Percentiles rank a stretch among this genome's conserved stretches.
phyloP scores from a whole-genome alignment of 2,113 vertebrate genomes.

The Cyphomyrus plagiostoma region DNA sequence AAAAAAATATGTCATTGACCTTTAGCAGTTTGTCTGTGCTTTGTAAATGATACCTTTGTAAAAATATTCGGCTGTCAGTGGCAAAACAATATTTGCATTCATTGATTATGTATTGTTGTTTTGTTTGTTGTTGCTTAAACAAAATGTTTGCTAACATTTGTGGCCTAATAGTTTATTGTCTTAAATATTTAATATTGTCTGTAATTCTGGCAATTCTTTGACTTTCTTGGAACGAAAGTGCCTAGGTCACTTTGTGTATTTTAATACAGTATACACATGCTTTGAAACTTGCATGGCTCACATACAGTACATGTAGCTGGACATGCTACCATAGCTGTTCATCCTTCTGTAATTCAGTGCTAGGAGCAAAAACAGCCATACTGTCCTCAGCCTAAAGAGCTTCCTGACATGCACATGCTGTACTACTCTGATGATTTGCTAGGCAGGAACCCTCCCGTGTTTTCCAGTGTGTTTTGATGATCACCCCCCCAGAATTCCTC shows the following conservation, averaged over 20 bases:
- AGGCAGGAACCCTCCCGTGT: neutral
- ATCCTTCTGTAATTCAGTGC: neutral
- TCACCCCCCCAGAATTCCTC: constrained; percentile 23
- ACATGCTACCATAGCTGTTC: neutral
- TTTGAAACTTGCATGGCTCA: neutral
- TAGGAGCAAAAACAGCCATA: neutral
- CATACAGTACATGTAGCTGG: neutral
- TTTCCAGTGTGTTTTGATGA: constrained; percentile 8
- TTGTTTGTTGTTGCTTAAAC: neutral
- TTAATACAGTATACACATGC: neutral
- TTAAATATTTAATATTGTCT: neutral
- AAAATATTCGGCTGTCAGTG: neutral
- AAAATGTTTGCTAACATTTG: neutral
- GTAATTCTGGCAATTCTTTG: neutral
- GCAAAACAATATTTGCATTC: neutral
- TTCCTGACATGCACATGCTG: neutral
- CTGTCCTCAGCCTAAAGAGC: neutral
- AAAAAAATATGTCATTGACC: neutral
- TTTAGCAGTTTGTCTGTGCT: neutral
- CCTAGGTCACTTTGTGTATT: neutral
- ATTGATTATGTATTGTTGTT: neutral
- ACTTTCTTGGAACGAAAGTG: neutral
- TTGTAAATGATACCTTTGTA: neutral
- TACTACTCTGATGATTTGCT: neutral
- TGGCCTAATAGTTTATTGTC: neutral